phyloP scores from a whole-genome alignment of 2,113 vertebrate species.

The Pipa parva region DNA sequence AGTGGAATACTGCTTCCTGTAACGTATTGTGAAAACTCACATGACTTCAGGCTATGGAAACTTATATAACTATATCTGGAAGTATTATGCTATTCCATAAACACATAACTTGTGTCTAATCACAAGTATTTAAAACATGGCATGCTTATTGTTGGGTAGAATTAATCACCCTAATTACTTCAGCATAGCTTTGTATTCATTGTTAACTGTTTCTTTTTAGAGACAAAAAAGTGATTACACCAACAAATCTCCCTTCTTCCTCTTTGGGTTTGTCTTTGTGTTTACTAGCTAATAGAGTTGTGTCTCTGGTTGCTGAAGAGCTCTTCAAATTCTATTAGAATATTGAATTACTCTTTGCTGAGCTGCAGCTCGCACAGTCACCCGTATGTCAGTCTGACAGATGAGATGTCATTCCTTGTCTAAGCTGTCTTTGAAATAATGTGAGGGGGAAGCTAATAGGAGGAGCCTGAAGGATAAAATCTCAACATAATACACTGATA shows the following conservation, averaged over 20 bases:
- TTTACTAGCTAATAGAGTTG: constrained; percentile 66
- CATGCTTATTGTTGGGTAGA: neutral
- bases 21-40: no score
- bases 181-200: neutral
- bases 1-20: no score
- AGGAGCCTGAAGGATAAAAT: constrained; percentile 14
- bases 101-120: neutral
- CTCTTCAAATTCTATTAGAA: constrained; percentile 72
- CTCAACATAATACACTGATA: neutral
- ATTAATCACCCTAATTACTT: neutral
- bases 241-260: constrained; percentile 37
- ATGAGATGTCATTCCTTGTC: constrained; percentile 72
- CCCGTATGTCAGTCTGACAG: constrained; percentile 74
- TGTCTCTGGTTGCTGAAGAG: constrained; percentile 64
- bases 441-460: constrained; percentile 7
- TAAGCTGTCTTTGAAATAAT: constrained; percentile 62
- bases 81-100: neutral
- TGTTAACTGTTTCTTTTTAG: neutral
- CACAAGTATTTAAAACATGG: neutral
- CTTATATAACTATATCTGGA: neutral
- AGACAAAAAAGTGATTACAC: neutral
- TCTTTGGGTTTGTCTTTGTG: constrained; percentile 52
- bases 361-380: constrained; percentile 59
- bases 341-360: constrained; percentile 73
- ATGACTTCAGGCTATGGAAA: no score